Conservation (phyloP, 2,113 vertebrate genomes). For the Lepidothrix coronata region DNA sequence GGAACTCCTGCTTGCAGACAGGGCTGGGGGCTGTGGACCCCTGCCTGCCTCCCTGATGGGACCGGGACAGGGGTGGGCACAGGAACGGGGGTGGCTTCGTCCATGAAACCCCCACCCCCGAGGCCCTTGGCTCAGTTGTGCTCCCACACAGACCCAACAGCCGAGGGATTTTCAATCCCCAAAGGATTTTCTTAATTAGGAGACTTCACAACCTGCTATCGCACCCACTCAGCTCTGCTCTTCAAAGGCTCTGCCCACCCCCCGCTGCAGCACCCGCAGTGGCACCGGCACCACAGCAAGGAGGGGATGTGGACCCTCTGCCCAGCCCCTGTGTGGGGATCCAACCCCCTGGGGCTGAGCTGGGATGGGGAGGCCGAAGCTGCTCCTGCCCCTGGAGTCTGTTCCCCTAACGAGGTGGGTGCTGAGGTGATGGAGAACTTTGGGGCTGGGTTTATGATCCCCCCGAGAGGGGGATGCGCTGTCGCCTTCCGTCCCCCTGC, state of each 20-base stretch:
- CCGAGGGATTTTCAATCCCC: not conserved
- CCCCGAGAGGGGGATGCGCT: not conserved
- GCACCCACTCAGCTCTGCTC: not conserved
- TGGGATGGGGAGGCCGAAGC: not conserved
- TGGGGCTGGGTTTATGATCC: not conserved
- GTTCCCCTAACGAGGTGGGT: not conserved
- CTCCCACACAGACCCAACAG: not conserved
- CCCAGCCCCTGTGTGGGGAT: not conserved
- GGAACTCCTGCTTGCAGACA: accelerated
- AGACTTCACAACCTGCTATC: not conserved
- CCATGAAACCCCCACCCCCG: accelerated
- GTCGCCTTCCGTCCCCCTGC: not conserved
- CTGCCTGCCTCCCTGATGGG: not conserved
- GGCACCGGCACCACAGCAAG: accelerated
- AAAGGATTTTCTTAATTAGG: slow-evolving; percentile 31
- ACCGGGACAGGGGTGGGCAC: not conserved
- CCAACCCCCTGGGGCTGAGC: not conserved
- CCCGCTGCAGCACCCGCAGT: accelerated
- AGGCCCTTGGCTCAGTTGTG: not conserved
- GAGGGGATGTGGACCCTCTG: not conserved
- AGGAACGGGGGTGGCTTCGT: not conserved
- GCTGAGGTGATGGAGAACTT: not conserved
- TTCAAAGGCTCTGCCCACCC: not conserved
- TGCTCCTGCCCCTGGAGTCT: not conserved
- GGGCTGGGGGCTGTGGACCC: not conserved